Evolutionary conservation across 2,797 vertebrate genomes (phyloP).

Genomic region (Menidia menidia): DNA sequence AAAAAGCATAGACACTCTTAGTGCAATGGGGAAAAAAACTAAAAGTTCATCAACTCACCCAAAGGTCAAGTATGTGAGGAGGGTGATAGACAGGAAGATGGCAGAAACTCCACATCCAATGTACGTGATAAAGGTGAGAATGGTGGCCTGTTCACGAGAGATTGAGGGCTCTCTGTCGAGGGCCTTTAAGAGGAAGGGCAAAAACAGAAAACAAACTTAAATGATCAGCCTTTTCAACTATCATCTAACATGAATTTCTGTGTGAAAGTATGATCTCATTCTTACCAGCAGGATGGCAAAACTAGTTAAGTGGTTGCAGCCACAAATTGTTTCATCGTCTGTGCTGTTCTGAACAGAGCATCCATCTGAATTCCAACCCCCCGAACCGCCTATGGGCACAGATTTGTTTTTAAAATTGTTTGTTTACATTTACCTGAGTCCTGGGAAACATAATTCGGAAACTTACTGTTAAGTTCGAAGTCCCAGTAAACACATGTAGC

Average conservation of each 20-base stretch:
- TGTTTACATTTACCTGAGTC: slow-evolving; percentile 35
- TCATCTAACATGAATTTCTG: no score
- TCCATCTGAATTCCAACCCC: slow-evolving; percentile 90
- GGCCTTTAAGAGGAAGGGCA: slow-evolving; percentile 78
- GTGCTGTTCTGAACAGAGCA: slow-evolving; percentile 84
- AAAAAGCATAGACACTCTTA: background rate
- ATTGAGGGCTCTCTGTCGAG: slow-evolving; percentile 74
- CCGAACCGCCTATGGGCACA: slow-evolving; percentile 68
- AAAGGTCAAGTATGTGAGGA: slow-evolving; percentile 95
- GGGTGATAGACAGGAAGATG: slow-evolving; percentile 93
- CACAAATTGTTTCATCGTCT: slow-evolving; percentile 86
- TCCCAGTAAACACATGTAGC: slow-evolving; percentile 92
- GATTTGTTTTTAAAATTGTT: background rate
- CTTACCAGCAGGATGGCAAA: slow-evolving; percentile 94
- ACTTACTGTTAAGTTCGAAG: slow-evolving; percentile 86
- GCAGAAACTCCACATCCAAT: slow-evolving; percentile 96
- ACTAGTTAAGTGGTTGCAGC: slow-evolving; percentile 95
- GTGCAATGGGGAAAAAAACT: background rate
- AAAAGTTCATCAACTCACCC: slow-evolving; percentile 82
- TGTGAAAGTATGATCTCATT: background rate
- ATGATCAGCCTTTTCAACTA: no score
- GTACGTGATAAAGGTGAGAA: slow-evolving; percentile 93
- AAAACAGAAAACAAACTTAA: background rate
- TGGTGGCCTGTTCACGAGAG: slow-evolving; percentile 78
- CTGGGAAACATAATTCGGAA: slow-evolving; percentile 25